These are phyloP conservation scores for Leucania comma DNA, from an alignment of 2,888 invertebrate species.

Conservation along the genomic window DNA sequence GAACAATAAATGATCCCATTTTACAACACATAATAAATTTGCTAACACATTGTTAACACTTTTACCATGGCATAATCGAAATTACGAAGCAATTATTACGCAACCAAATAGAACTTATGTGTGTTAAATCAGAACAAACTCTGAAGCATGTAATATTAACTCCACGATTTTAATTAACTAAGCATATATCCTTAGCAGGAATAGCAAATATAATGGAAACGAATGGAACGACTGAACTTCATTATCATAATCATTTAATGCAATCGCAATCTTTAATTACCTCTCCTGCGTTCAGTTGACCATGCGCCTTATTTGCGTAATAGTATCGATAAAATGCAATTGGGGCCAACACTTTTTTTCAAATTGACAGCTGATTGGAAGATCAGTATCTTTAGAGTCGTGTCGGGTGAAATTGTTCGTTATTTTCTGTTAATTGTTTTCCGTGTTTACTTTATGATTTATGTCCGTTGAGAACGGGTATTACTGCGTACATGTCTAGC, in stretches of 20 bases:
- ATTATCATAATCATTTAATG: constrained; percentile 57
- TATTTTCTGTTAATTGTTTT: constrained; percentile 75
- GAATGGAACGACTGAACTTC: constrained; percentile 39
- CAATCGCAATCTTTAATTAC: constrained; percentile 55
- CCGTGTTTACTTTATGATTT: constrained; percentile 69
- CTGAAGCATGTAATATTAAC: constrained; percentile 46
- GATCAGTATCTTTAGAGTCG: constrained; percentile 72
- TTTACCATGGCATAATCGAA: constrained; percentile 56
- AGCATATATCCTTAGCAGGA: constrained; percentile 40
- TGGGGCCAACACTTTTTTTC: constrained; percentile 54
- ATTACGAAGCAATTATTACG: constrained; percentile 62
- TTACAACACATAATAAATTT: constrained; percentile 61
- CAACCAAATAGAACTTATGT: constrained; percentile 53
- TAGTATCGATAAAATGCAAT: constrained; percentile 64
- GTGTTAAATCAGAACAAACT: constrained; percentile 47
- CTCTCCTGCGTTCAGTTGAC: constrained; percentile 37
- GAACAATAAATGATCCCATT: constrained; percentile 59
- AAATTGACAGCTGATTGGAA: constrained; percentile 77
- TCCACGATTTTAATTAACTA: constrained; percentile 57
- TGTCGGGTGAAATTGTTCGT: constrained; percentile 69
- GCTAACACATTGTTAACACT: constrained; percentile 64
- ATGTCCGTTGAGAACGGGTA: constrained; percentile 61
- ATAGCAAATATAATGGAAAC: constrained; percentile 42
- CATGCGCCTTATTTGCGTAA: constrained; percentile 58
- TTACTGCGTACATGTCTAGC: constrained; percentile 58